Evolutionary conservation across 2,113 vertebrate species (phyloP), one percentile per base, ranked within the genome.

Genomic region (Antigone vipio): DNA sequence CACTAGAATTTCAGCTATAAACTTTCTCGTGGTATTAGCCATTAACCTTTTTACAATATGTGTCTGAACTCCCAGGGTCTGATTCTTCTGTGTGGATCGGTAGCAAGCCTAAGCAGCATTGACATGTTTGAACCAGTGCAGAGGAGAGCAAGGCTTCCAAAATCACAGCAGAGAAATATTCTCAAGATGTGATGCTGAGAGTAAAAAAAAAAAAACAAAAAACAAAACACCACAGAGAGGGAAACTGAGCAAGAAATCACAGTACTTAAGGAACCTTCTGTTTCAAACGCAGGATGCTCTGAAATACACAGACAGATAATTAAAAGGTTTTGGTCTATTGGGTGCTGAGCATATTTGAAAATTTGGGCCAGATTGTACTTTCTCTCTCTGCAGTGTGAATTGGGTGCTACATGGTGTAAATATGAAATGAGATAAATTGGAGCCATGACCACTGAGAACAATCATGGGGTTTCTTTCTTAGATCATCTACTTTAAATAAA

Each of bases 1-100:
- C 71, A 55, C 8, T 19, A 50, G 67, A 95, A 95, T 76, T 91
- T 88, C 85, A 94, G 63, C 89, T 80, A 18, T 67, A 69, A 97
- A 97, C 73, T 95, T 97, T 68, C 63, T n/a, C 22, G 64, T 0
- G 1, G 67, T 32, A 11, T 19, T 75, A 93, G 59, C 75, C 71
- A 81, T 94, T 91, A 93, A 95, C 82, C 82, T 96, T 95, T 95
- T 93, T 88, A 92, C 67, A 45, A 67, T 11, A 27, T 56, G 47
- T 60, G 52, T 63, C 76, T 87, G 82, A 95, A 91, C 73, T 93
- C 49, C 59, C 6, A 9, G 72, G 40, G 44, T 60, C 47, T 87
- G 87, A 55, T 66, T 66, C 72, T 93, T 83, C 93, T 52, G 47
- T 9, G 27, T 6, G 29, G 66, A 40, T 66, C 2, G 1, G 76